Evolutionary conservation across 1,140 invertebrate genomes (phyloP), one percentile per base, ranked within the genome.

Genomic region (Orussus abietinus): DNA sequence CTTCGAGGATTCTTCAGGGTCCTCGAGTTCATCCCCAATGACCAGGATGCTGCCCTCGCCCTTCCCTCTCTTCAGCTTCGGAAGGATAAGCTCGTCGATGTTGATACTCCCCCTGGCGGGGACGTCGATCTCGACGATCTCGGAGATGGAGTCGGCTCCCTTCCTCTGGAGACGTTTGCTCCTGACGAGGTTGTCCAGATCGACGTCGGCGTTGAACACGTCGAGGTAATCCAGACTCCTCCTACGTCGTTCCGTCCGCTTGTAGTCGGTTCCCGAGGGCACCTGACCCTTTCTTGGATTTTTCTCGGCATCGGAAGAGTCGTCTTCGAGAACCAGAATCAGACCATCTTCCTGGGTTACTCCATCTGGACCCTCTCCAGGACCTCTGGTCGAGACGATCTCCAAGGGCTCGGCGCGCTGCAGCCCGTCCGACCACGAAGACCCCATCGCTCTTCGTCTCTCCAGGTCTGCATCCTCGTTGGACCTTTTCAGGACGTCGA

Each of bases 401-500:
- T n/a, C n/a, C n/a, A n/a, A n/a, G n/a, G n/a, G n/a, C n/a, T n/a
- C n/a, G n/a, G n/a, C n/a, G n/a, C n/a, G n/a, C n/a, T n/a, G n/a
- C n/a, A n/a, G n/a, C n/a, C n/a, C n/a, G n/a, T n/a, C n/a, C n/a
- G n/a, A n/a, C n/a, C n/a, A n/a, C n/a, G n/a, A n/a, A n/a, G n/a
- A n/a, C n/a, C n/a, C 57, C 10, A 84, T 59, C 3, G 77, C 69
- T 55, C 81, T 64, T 41, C 77, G 77, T 45, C 80, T 76, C 53
- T 82, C 77, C 43, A 79, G 70, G 32, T 79, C 74, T 25, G 10
- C 7, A 0, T 47, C 45, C 5, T 55, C 57, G 22, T 49, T 59
- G 0, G 64, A 72, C 47, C 78, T 69, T 19, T 78, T 78, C 55
- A 83, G 72, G 9, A 83, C 64, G 45, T 80, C 79, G 0, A 81